phyloP scores from a whole-genome alignment of 2,888 invertebrate genomes.

The Cremastinae sp. region DNA sequence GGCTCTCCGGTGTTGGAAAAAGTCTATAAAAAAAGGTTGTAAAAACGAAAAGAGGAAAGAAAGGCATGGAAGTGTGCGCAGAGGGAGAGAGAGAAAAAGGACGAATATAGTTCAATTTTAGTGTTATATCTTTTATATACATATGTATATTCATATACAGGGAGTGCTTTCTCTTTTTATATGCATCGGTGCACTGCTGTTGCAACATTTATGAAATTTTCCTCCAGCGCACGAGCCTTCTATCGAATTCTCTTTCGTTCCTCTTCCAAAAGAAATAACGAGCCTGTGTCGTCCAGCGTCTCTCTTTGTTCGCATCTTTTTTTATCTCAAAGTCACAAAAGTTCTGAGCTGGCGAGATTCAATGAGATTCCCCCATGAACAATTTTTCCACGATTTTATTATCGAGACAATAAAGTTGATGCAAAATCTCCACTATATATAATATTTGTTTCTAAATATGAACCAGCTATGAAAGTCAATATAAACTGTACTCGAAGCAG shows the following conservation, averaged over 20 bases:
- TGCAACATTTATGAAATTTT: not conserved
- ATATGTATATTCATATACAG: not conserved
- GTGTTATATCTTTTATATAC: constrained; percentile 14
- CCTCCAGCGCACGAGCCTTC: constrained; percentile 3
- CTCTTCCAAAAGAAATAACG: constrained; percentile 42
- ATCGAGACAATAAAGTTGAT: not conserved
- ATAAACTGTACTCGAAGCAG: too few relatives aligned
- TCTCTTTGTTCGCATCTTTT: not conserved
- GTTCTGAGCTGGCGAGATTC: too few relatives aligned
- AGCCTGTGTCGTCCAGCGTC: constrained; percentile 2
- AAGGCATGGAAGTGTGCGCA: constrained; percentile 2
- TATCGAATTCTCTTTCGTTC: constrained; percentile 44
- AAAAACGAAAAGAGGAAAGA: constrained; percentile 1
- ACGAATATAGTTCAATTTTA: constrained; percentile 17
- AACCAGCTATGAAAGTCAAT: constrained; percentile 1
- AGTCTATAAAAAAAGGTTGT: not conserved
- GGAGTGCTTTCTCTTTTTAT: not conserved
- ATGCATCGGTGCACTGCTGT: constrained; percentile 15
- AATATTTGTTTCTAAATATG: too few relatives aligned
- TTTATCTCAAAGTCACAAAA: constrained; percentile 13
- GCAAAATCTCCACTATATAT: not conserved
- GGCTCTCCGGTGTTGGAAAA: not conserved
- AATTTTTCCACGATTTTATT: constrained; percentile 14
- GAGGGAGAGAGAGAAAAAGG: constrained; percentile 6
- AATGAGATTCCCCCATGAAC: too few relatives aligned